phyloP scores from a whole-genome alignment of 30 jellyfish, hydroid and myxozoan species.

The Turritopsis rubra region DNA sequence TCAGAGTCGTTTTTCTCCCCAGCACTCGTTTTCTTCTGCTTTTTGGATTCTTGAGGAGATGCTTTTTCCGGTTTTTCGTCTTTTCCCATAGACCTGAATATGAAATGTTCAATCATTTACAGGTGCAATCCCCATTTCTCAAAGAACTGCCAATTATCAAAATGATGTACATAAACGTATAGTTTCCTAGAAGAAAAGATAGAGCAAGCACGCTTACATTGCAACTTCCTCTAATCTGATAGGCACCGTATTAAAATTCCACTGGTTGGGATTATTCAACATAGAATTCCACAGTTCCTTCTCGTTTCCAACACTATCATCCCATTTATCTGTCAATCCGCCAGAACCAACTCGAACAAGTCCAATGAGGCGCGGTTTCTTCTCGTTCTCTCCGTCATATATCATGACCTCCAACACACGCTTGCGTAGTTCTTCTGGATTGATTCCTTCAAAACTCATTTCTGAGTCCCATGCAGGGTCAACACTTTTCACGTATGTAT shows the following conservation, averaged over 20 bases:
- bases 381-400: slow-evolving; percentile 42
- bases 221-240: background rate
- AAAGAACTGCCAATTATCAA: background rate
- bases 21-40: slow-evolving; percentile 12
- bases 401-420: slow-evolving; percentile 57
- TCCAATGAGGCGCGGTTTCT: slow-evolving; percentile 35
- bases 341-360: slow-evolving; percentile 81
- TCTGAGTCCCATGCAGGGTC: slow-evolving; percentile 74
- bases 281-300: slow-evolving; percentile 71
- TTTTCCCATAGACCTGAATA: background rate
- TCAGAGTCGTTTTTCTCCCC: slow-evolving; percentile 18
- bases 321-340: slow-evolving; percentile 59
- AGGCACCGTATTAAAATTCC: slow-evolving; percentile 61
- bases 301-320: slow-evolving; percentile 82
- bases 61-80: background rate
- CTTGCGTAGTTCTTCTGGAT: slow-evolving; percentile 41
- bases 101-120: background rate
- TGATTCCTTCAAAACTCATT: slow-evolving; percentile 43
- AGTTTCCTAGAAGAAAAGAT: no score
- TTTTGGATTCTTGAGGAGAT: background rate
- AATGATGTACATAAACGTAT: slow-evolving; percentile 4
- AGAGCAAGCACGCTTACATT: background rate
- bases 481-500: slow-evolving; percentile 51
- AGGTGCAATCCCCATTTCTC: background rate
- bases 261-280: slow-evolving; percentile 63